These are phyloP conservation scores for Unio delphinus DNA, from an alignment of 2,888 invertebrate species.

Conservation along the genomic window DNA sequence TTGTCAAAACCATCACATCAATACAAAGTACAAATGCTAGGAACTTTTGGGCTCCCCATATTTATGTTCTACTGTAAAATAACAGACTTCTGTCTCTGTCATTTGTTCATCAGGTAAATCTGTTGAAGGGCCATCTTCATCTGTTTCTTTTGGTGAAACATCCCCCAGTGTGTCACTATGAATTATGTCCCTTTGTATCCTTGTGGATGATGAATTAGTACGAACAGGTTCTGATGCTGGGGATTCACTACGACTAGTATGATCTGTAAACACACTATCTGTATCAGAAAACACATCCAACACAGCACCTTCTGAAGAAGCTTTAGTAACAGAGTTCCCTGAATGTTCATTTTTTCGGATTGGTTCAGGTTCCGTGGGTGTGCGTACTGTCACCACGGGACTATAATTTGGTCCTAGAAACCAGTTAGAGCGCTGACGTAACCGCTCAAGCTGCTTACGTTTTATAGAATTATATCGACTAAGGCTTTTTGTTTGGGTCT, in stretches of 20 bases:
- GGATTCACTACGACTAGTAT: slow-evolving; percentile 62
- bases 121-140: slow-evolving; percentile 23
- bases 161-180: slow-evolving; percentile 61
- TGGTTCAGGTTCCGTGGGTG: slow-evolving; percentile 27
- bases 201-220: slow-evolving; percentile 43
- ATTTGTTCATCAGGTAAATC: slow-evolving; percentile 44
- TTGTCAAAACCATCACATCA: no score
- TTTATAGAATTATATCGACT: slow-evolving; percentile 70
- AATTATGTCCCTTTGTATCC: slow-evolving; percentile 54
- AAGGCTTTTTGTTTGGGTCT: slow-evolving; percentile 55
- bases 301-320: slow-evolving; percentile 62
- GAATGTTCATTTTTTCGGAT: slow-evolving; percentile 44
- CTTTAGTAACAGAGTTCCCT: slow-evolving; percentile 60
- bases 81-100: slow-evolving; percentile 54
- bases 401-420: slow-evolving; percentile 77
- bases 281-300: slow-evolving; percentile 59
- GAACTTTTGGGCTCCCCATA: slow-evolving; percentile 50
- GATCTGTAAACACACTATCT: slow-evolving; percentile 63
- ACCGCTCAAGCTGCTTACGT: slow-evolving; percentile 90
- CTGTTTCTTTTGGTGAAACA: slow-evolving; percentile 43
- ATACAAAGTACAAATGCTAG: slow-evolving; percentile 30
- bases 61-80: slow-evolving; percentile 57
- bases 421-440: slow-evolving; percentile 98
- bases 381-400: slow-evolving; percentile 13
- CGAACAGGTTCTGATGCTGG: slow-evolving; percentile 62